Conservation (phyloP, 2,113 vertebrate species). For the Mobula hypostoma region DNA sequence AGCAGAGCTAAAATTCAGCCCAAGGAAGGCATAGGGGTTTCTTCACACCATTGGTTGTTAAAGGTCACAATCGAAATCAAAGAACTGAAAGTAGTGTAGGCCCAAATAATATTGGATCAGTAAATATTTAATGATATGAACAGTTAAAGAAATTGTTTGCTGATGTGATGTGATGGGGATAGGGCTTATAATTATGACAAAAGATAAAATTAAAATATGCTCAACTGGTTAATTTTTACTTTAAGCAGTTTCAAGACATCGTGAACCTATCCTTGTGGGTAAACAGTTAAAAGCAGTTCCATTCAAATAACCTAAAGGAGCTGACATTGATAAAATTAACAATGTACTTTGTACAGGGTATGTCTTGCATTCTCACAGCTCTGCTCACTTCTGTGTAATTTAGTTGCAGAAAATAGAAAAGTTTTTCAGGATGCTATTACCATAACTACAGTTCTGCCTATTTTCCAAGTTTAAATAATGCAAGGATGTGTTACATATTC, state of each 20-base stretch:
- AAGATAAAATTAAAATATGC: constrained; percentile 27
- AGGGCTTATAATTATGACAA: neutral
- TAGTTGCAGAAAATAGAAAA: neutral
- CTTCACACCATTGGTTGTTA: neutral
- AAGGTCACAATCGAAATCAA: constrained; percentile 26
- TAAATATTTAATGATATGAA: constrained; percentile 34
- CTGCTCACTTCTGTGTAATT: neutral
- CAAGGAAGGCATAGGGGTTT: neutral
- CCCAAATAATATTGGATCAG: constrained; percentile 20
- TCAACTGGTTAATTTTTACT: constrained; percentile 3
- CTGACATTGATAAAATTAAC: constrained; percentile 18
- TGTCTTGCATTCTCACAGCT: neutral
- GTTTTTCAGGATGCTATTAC: neutral
- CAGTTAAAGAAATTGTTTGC: constrained; percentile 24
- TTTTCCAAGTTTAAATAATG: neutral
- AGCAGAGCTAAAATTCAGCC: neutral
- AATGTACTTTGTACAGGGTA: neutral
- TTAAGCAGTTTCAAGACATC: constrained; percentile 4
- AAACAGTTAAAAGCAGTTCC: constrained; percentile 2
- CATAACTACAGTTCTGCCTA: neutral
- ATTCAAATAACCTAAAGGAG: constrained; percentile 18
- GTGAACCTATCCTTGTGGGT: neutral
- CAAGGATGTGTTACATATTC: too few relatives aligned
- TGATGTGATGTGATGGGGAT: constrained; percentile 24
- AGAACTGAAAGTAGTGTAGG: constrained; percentile 14